Conservation (phyloP, 2,797 vertebrate genomes). For the Urosaurus nigricauda region DNA sequence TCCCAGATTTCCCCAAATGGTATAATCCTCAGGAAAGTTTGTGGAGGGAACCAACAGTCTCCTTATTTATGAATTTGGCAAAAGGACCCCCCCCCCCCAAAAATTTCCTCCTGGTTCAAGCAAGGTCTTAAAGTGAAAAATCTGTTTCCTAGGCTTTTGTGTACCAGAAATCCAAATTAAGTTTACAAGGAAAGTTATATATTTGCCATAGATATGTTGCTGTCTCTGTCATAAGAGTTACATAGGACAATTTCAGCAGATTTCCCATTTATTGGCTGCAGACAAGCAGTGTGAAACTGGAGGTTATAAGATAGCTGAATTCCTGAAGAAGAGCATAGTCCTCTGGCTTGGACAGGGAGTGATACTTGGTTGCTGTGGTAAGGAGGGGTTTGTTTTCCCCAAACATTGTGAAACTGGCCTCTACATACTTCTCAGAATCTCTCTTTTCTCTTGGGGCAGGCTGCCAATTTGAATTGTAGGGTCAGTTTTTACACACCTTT, state of each 20-base stretch:
- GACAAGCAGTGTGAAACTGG: neutral
- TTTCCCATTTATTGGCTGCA: conserved; percentile 26
- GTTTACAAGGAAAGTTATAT: neutral
- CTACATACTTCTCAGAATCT: conserved; percentile 28
- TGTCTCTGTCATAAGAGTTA: neutral
- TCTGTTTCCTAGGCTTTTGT: neutral
- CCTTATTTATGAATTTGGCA: conserved; percentile 12
- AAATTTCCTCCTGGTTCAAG: neutral
- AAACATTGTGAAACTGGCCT: conserved; percentile 21
- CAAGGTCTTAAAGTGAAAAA: neutral
- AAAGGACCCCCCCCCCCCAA: neutral
- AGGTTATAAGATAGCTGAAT: conserved; percentile 17
- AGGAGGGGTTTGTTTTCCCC: conserved; percentile 28
- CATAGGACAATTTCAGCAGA: neutral
- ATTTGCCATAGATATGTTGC: neutral
- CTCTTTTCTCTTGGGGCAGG: conserved; percentile 15
- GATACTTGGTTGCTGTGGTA: conserved; percentile 29
- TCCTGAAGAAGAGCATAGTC: neutral
- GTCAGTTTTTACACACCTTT: conserved; percentile 9
- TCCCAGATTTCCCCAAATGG: conserved; percentile 3
- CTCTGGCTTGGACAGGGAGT: neutral
- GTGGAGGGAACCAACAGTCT: neutral
- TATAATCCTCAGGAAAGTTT: neutral
- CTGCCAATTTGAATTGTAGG: conserved; percentile 1
- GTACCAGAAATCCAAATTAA: neutral